Percentiles rank a stretch among this genome's conserved stretches.
These are phyloP conservation scores for Arbacia lixula DNA, from an alignment of 53 echinoderm and acorn worm genomes.

Conservation along the genomic window DNA sequence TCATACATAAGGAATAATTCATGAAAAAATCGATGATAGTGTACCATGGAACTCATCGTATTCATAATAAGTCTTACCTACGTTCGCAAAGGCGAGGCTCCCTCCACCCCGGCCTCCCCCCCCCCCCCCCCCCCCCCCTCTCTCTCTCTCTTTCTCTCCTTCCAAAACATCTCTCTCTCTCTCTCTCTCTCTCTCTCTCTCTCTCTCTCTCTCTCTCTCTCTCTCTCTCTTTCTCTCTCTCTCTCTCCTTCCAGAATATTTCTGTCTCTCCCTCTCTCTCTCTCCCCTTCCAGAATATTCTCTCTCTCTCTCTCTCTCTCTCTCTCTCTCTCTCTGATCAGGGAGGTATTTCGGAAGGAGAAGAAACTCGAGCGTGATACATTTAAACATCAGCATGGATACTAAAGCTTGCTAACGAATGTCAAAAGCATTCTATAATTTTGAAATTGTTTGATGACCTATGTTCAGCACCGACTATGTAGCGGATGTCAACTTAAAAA, in stretches of 20 bases:
- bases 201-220: neutral
- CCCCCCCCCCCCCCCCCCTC: neutral
- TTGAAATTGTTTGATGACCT: no score
- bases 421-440: no score
- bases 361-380: no score
- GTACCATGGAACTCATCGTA: no score
- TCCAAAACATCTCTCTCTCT: neutral
- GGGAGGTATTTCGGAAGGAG: no score
- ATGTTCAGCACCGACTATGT: no score
- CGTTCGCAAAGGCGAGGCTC: neutral
- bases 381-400: no score
- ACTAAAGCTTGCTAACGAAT: no score
- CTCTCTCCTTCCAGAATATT: neutral
- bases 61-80: no score
- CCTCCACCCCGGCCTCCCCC: neutral
- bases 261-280: neutral
- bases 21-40: no score
- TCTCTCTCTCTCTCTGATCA: neutral
- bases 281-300: neutral
- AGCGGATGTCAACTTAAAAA: no score
- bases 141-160: neutral
- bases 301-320: neutral
- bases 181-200: neutral
- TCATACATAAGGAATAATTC: no score
- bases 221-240: neutral